These are phyloP conservation scores for Saccostrea echinata DNA, from an alignment of 1,140 invertebrate species.

Conservation along the genomic window DNA sequence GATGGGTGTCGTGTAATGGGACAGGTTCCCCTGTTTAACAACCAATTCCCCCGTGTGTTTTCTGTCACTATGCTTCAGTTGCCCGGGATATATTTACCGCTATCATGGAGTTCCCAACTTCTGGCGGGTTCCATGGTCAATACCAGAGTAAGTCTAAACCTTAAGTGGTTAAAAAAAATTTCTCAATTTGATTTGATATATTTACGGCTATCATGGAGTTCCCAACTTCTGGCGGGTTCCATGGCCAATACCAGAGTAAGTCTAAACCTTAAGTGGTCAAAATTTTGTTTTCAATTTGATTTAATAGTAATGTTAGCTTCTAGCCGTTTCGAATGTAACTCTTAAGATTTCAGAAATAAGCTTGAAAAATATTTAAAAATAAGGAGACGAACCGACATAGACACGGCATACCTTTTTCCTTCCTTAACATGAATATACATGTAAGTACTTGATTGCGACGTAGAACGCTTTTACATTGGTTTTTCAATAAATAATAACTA, in stretches of 20 bases:
- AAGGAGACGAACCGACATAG: no score
- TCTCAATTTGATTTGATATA: background rate
- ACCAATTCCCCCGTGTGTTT: background rate
- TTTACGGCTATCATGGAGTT: constrained; percentile 15
- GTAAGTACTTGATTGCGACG: no score
- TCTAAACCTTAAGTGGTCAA: background rate
- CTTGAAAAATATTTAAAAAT: no score
- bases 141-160: constrained; percentile 3
- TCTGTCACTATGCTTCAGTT: constrained; percentile 28
- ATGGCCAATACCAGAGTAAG: constrained; percentile 21
- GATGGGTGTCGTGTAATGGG: background rate
- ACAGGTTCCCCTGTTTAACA: background rate
- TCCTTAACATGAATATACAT: no score
- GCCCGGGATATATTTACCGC: constrained; percentile 12
- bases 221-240: background rate
- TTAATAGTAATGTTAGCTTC: background rate
- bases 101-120: constrained; percentile 25
- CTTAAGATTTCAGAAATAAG: no score
- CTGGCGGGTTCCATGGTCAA: background rate
- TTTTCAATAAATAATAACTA: no score
- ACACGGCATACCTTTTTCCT: no score
- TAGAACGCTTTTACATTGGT: no score
- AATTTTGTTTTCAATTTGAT: background rate
- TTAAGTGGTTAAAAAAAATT: background rate
- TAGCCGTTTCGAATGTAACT: background rate